These are phyloP conservation scores for Nannoperca obscura DNA, from an alignment of 2,797 vertebrate species.

Conservation along the genomic window DNA sequence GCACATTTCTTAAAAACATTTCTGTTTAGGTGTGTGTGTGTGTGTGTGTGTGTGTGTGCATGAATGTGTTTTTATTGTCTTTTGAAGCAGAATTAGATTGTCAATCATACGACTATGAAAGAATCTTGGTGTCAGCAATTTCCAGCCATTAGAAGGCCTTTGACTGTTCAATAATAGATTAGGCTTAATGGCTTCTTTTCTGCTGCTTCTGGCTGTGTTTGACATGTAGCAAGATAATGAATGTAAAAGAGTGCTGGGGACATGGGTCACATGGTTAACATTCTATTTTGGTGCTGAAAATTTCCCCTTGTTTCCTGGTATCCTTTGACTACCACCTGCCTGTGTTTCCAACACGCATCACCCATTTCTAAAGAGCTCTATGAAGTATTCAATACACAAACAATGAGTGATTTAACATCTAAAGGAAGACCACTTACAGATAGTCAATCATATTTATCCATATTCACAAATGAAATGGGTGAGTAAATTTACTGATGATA, in stretches of 20 bases:
- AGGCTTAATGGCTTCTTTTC: slow-evolving; percentile 79
- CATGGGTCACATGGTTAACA: slow-evolving; percentile 62
- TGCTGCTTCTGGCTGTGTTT: slow-evolving; percentile 74
- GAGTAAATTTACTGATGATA: not conserved
- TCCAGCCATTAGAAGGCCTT: slow-evolving; percentile 77
- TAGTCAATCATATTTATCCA: not conserved
- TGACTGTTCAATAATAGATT: slow-evolving; percentile 85
- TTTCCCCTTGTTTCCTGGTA: slow-evolving; percentile 19
- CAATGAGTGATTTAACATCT: slow-evolving; percentile 23
- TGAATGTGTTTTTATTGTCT: slow-evolving; percentile 24
- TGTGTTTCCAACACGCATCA: not conserved
- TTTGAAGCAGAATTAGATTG: slow-evolving; percentile 45
- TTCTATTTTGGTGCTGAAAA: slow-evolving; percentile 53
- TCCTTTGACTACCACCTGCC: slow-evolving; percentile 28
- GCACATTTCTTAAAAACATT: slow-evolving; percentile 41
- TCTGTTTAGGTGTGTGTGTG: not conserved
- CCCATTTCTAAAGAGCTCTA: slow-evolving; percentile 22
- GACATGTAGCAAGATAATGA: slow-evolving; percentile 78
- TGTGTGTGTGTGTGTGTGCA: slow-evolving; percentile 5
- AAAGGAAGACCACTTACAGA: not conserved
- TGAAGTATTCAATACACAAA: slow-evolving; percentile 29
- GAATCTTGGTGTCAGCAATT: slow-evolving; percentile 77
- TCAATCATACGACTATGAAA: slow-evolving; percentile 67
- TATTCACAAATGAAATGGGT: not conserved
- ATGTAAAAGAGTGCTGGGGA: slow-evolving; percentile 67